Evolutionary conservation across 1,140 invertebrate genomes (phyloP), one percentile per base, ranked within the genome.

Genomic region (Steinernema khuongi): DNA sequence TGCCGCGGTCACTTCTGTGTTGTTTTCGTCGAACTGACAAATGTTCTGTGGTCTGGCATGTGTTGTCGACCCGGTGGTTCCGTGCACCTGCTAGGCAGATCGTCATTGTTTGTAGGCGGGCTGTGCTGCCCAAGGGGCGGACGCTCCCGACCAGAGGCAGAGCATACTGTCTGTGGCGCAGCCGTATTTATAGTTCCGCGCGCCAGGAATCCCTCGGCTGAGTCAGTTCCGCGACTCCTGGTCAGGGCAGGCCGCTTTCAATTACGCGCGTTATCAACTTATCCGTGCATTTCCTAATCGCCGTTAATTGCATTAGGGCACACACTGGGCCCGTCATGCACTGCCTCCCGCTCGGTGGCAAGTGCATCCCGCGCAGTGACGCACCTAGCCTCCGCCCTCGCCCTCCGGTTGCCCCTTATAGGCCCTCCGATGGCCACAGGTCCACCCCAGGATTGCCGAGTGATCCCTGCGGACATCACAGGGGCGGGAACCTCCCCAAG

Each of bases 21-120:
- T 41, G 36, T 41, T 41, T 41, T n/a, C 36, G 36, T 41, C 50
- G 50, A 7, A 60, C 26, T 60, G 4, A 2, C 19, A 26, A 4
- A 60, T 60, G 50, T 60, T 60, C 22, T 60, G 7, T 60, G 50
- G 2, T 60, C 19, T 22, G 36, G 36, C 7, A 41, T 7, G 36
- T n/a, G n/a, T n/a, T n/a, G n/a, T n/a, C n/a, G n/a, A n/a, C n/a
- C n/a, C n/a, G n/a, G n/a, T n/a, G n/a, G n/a, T n/a, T n/a, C n/a
- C n/a, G n/a, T n/a, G n/a, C n/a, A n/a, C n/a, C n/a, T n/a, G n/a
- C n/a, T n/a, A n/a, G n/a, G n/a, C n/a, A n/a, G n/a, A n/a, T n/a
- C n/a, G n/a, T n/a, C n/a, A n/a, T n/a, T n/a, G n/a, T n/a, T 60
- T 60, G 50, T 60, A 60, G 50, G 50, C 50, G 50, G 50, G 22